Evolutionary conservation across 2,113 vertebrate species (phyloP), one percentile per base, ranked within the genome.

Genomic region (Tupaia chinensis): DNA sequence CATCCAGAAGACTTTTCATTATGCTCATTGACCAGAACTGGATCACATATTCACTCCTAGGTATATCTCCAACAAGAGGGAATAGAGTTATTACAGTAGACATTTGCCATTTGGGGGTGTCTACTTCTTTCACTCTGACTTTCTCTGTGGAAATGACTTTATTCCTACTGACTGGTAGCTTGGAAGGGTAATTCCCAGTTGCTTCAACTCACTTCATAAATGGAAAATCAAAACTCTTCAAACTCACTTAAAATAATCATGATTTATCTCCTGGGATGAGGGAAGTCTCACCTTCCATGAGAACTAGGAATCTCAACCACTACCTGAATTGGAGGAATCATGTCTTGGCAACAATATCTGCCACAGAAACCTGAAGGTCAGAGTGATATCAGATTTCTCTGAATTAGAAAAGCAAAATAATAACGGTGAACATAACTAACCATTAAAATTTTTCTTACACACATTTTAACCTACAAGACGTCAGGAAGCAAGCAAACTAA

Each of bases 401-500:
- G 72, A 84, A 76, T 81, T 69, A 77, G 27, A 44, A 88, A 87
- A 87, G 44, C 9, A 88, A 94, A 93, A 77, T 56, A 29, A 22
- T 27, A 54, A 74, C 9, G 69, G n/a, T 17, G 3, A 85, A 29
- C 6, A 87, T 23, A 80, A 78, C 84, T 69, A 82, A 61, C 23
- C 17, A 78, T 32, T 73, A 74, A 77, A 94, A 74, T 23, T 74
- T 92, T 74, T 17, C 23, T 91, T 70, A n/a, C 10, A 19, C 79
- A 25, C 1, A 81, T 78, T 83, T n/a, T 85, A 87, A 94, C 17
- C 54, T 81, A 61, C 92, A 87, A 5, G 17, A 87, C 25, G 89
- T 58, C 29, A 73, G 29, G 78, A 58, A 44, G 44, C 44, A 44
- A 44, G 44, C 44, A 44, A 44, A 44, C 44, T 44, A 44, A 44